A percentile compares a stretch with the other conserved stretches of the same genome.
Conservation (phyloP, 2,888 invertebrate genomes). For the Eugnorisma glareosa region DNA sequence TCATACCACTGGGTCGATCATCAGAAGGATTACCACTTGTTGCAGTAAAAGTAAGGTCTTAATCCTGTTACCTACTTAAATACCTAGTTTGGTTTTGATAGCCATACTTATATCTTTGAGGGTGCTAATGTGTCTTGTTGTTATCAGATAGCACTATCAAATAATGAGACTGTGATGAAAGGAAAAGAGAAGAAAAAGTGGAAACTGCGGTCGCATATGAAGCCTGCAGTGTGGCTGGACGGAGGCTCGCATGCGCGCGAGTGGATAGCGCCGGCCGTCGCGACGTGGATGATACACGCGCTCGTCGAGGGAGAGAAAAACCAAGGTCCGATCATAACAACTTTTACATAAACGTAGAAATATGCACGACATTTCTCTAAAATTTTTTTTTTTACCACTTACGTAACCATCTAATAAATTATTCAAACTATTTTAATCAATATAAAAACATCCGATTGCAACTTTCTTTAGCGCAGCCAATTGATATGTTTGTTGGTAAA, state of each 20-base stretch:
- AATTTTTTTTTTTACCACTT: not conserved
- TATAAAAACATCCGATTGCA: slow-evolving; percentile 15
- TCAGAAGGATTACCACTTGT: slow-evolving; percentile 93
- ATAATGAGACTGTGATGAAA: slow-evolving; percentile 76
- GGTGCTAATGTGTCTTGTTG: slow-evolving; percentile 7
- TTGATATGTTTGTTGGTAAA: slow-evolving; percentile 33
- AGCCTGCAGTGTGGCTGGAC: slow-evolving; percentile 95
- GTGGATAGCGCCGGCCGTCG: slow-evolving; percentile 95
- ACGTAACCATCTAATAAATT: not conserved
- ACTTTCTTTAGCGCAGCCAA: slow-evolving; percentile 37
- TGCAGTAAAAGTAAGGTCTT: slow-evolving; percentile 91
- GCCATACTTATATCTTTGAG: too few relatives aligned
- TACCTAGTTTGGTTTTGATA: not conserved
- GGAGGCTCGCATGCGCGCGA: slow-evolving; percentile 94
- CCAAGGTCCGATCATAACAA: slow-evolving; percentile 78
- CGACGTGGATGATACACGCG: slow-evolving; percentile 93
- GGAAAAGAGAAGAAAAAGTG: slow-evolving; percentile 85
- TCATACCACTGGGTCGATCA: slow-evolving; percentile 93
- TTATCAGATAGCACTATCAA: slow-evolving; percentile 80
- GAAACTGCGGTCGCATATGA: slow-evolving; percentile 87
- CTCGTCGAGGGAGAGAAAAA: slow-evolving; percentile 92
- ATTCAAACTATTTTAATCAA: slow-evolving; percentile 14
- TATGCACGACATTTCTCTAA: slow-evolving; percentile 9
- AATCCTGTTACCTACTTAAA: not conserved
- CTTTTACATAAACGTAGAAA: slow-evolving; percentile 17